Percentiles rank a stretch among this genome's conserved stretches.
Evolutionary conservation across 2,888 invertebrate species (phyloP).

Genomic region (Apamea anceps): DNA sequence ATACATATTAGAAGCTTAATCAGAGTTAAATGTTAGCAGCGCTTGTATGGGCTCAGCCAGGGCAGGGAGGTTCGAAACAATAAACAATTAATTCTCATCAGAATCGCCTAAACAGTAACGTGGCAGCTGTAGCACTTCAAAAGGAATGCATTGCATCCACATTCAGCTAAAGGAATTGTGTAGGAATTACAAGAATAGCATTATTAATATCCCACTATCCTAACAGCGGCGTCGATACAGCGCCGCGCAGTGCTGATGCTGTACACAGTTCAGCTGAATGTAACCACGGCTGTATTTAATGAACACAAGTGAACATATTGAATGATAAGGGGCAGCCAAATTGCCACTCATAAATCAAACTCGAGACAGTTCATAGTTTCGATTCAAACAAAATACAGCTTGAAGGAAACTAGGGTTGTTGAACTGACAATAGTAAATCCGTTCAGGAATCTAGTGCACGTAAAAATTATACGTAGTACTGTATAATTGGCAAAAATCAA

Average conservation of each 20-base stretch:
- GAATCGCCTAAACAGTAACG: constrained; percentile 68
- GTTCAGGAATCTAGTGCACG: not conserved
- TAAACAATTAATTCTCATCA: constrained; percentile 82
- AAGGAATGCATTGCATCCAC: constrained; percentile 69
- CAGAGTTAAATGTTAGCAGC: constrained; percentile 67
- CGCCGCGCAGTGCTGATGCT: constrained; percentile 41
- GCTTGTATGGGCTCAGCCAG: constrained; percentile 68
- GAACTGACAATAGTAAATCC: constrained; percentile 56
- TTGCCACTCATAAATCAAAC: constrained; percentile 75
- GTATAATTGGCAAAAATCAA: not conserved
- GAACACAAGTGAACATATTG: constrained; percentile 75
- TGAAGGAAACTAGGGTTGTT: constrained; percentile 71
- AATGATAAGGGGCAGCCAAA: constrained; percentile 77
- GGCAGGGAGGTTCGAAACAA: constrained; percentile 73
- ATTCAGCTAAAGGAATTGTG: constrained; percentile 64
- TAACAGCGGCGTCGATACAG: constrained; percentile 38
- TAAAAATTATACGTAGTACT: not conserved
- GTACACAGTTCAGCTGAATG: constrained; percentile 55
- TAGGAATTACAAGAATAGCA: constrained; percentile 58
- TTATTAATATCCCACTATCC: constrained; percentile 52
- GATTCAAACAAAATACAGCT: constrained; percentile 68
- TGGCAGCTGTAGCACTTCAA: constrained; percentile 75
- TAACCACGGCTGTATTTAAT: constrained; percentile 65
- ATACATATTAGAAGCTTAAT: constrained; percentile 15
- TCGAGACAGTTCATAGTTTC: constrained; percentile 70